phyloP scores from a whole-genome alignment of 2,797 vertebrate species.

The Alauda arvensis region DNA sequence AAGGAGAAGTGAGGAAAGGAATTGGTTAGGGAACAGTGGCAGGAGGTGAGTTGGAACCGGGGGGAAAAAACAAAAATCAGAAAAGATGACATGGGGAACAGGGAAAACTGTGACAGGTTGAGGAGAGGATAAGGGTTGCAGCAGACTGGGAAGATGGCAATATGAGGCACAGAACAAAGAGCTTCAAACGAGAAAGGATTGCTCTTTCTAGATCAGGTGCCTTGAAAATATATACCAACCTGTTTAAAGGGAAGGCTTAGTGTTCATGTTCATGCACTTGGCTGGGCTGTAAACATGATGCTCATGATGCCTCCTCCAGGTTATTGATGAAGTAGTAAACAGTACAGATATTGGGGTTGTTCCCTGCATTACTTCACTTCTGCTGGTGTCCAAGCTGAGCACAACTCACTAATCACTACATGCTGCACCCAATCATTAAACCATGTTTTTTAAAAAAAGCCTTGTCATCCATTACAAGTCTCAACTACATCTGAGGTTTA shows the following conservation, averaged over 20 bases:
- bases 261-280: not conserved
- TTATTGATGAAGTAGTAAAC: not conserved
- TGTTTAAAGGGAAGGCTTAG: not conserved
- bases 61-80: not conserved
- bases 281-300: not conserved
- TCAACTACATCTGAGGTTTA: not conserved
- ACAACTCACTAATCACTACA: not conserved
- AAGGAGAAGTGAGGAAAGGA: not conserved
- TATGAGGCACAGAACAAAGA: not conserved
- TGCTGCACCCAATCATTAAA: not conserved
- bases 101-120: not conserved
- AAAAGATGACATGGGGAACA: not conserved
- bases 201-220: not conserved
- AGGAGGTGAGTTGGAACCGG: not conserved
- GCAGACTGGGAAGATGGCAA: not conserved
- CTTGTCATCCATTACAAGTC: not conserved
- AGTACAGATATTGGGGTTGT: not conserved
- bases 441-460: not conserved
- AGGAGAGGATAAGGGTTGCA: not conserved
- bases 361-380: not conserved
- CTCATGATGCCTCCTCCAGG: not conserved
- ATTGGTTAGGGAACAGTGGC: not conserved
- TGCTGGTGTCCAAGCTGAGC: not conserved
- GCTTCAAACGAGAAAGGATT: not conserved
- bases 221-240: not conserved